These are phyloP conservation scores for Elysia chlorotica DNA, from an alignment of 1,140 invertebrate species.

Conservation along the genomic window DNA sequence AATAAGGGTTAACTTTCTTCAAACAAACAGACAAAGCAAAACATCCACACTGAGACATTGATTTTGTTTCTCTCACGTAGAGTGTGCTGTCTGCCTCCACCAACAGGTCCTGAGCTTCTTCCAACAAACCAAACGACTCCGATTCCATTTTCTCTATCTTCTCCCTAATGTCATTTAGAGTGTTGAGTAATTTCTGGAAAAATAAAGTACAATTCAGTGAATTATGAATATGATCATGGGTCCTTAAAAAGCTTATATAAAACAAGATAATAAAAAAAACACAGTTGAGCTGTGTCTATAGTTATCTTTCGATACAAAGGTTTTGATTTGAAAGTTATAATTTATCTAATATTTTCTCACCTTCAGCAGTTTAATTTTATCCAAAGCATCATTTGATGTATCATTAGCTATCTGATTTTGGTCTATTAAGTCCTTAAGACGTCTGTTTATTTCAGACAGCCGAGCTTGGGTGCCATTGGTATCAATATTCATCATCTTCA, in stretches of 20 bases:
- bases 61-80: constrained; percentile 28
- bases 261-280: no score
- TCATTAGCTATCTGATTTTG: constrained; percentile 18
- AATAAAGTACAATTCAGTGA: background rate
- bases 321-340: no score
- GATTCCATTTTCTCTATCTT: constrained; percentile 23
- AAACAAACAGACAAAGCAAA: no score
- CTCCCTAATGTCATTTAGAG: constrained; percentile 25
- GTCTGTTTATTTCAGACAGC: constrained; percentile 9
- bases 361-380: constrained; percentile 15
- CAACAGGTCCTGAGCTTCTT: constrained; percentile 23
- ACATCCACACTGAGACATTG: no score
- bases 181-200: constrained; percentile 30
- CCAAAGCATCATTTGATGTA: constrained; percentile 12
- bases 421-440: constrained; percentile 31
- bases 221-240: no score
- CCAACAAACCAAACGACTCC: constrained; percentile 24
- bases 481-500: constrained; percentile 17
- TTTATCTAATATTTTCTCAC: no score
- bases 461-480: no score
- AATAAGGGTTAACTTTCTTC: no score
- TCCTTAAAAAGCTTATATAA: no score
- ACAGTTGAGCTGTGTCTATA: no score
- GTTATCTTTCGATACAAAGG: no score
- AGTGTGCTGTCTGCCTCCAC: constrained; percentile 22